phyloP scores from a whole-genome alignment of 2,888 invertebrate species.

The Osmoderma eremita region DNA sequence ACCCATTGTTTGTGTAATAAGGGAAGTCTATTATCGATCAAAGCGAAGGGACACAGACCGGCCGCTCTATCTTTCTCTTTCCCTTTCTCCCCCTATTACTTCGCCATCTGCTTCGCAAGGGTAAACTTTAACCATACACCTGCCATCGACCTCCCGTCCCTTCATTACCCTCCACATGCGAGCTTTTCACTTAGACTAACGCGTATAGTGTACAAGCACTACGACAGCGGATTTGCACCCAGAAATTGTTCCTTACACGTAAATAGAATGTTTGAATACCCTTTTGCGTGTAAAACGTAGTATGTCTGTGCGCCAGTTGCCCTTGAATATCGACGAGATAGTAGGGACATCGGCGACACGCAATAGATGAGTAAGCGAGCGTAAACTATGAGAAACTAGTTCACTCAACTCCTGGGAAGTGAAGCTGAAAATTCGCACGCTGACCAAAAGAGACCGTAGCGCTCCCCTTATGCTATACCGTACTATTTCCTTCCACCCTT shows the following conservation, averaged over 20 bases:
- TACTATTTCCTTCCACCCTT: slow-evolving; percentile 27
- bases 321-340: too few relatives aligned
- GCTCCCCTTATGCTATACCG: slow-evolving; percentile 14
- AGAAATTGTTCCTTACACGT: too few relatives aligned
- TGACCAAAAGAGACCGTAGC: slow-evolving; percentile 28
- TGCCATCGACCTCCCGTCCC: slow-evolving; percentile 51
- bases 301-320: too few relatives aligned
- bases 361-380: slow-evolving; percentile 31
- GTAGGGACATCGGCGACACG: too few relatives aligned
- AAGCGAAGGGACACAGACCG: slow-evolving; percentile 29
- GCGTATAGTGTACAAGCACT: not conserved
- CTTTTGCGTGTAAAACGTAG: too few relatives aligned
- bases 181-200: slow-evolving; percentile 25
- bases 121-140: slow-evolving; percentile 53
- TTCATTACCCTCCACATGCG: slow-evolving; percentile 57
- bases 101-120: slow-evolving; percentile 54
- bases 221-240: too few relatives aligned
- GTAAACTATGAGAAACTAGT: slow-evolving; percentile 34
- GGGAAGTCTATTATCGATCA: slow-evolving; percentile 45
- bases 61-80: slow-evolving; percentile 7
- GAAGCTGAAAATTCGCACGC: slow-evolving; percentile 35
- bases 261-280: too few relatives aligned
- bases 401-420: not conserved
- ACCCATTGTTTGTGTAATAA: slow-evolving; percentile 42
- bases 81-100: not conserved